Conservation (phyloP, 2,888 invertebrate genomes). For the Odontothrips loti region DNA sequence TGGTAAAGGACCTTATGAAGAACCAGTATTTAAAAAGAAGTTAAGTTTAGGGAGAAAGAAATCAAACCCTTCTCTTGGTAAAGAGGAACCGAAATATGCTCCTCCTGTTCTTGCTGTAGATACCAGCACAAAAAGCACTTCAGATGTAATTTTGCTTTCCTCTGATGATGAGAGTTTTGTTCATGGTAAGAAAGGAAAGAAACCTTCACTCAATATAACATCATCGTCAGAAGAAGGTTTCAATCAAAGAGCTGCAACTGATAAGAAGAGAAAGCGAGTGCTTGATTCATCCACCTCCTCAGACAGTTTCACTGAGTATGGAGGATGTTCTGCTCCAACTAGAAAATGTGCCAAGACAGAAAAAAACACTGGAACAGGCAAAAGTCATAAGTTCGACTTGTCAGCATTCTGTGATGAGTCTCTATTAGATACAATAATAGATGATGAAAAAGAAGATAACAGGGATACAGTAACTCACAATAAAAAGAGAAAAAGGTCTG, state of each 20-base stretch:
- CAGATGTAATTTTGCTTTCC: neutral
- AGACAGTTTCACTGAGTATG: neutral
- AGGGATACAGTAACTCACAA: neutral
- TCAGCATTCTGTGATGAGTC: neutral
- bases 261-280: neutral
- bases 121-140: neutral
- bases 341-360: neutral
- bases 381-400: neutral
- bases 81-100: neutral
- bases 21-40: neutral
- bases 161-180: neutral
- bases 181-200: neutral
- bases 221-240: constrained; percentile 4
- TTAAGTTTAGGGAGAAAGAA: neutral
- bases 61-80: neutral
- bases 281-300: neutral
- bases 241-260: neutral
- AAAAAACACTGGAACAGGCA: neutral
- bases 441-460: neutral
- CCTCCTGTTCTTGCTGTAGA: neutral
- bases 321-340: no score
- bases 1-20: no score
- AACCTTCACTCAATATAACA: neutral
- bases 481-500: neutral
- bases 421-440: neutral